phyloP scores from a whole-genome alignment of 2,888 invertebrate species.

The Listrodromus nycthemerus region DNA sequence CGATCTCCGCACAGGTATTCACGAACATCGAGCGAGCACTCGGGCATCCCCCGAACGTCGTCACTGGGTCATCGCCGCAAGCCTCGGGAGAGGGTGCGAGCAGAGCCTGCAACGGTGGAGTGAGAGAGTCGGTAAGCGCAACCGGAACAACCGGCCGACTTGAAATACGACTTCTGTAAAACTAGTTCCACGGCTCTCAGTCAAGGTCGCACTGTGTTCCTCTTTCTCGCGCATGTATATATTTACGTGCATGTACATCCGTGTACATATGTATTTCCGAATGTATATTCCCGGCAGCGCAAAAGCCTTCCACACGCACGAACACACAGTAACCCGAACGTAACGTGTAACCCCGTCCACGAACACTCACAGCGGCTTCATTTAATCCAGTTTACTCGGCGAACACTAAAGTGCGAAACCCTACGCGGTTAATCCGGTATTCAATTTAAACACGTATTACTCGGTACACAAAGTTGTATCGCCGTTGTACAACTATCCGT shows the following conservation, averaged over 20 bases:
- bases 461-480: conserved; percentile 39
- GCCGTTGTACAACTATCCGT: conserved; percentile 37
- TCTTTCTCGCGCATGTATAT: conserved; percentile 1
- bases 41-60: conserved; percentile 3
- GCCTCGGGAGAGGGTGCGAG: conserved; percentile 13
- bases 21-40: conserved; percentile 40
- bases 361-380: conserved; percentile 51
- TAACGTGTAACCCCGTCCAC: conserved; percentile 31
- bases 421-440: conserved; percentile 63
- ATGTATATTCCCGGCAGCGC: conserved; percentile 21
- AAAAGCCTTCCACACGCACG: conserved; percentile 55
- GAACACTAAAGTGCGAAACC: conserved; percentile 63
- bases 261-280: background rate
- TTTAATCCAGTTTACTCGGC: conserved; percentile 63
- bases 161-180: conserved; percentile 60
- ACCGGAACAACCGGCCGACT: conserved; percentile 48
- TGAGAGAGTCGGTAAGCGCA: conserved; percentile 23
- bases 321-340: conserved; percentile 8
- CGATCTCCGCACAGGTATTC: conserved; percentile 5
- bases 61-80: conserved; percentile 46
- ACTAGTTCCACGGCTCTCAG: conserved; percentile 42
- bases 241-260: background rate
- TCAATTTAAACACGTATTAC: conserved; percentile 64
- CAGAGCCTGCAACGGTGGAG: conserved; percentile 23
- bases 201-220: conserved; percentile 60